A percentile compares a stretch with the other conserved stretches of the same genome.
Evolutionary conservation across 1,140 invertebrate species (phyloP).

Genomic region (Drosophila neocordata): DNA sequence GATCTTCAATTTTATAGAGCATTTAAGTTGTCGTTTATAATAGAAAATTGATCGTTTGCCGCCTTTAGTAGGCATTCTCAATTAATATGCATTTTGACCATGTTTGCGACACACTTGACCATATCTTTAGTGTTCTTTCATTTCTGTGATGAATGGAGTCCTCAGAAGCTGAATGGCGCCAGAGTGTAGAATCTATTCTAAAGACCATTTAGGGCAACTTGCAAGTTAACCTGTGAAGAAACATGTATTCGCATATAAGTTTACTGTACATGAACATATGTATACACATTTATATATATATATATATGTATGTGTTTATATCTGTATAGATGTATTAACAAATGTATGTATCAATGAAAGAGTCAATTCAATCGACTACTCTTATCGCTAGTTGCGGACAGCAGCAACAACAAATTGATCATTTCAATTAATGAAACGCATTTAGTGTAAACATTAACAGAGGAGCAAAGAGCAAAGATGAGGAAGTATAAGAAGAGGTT

Average conservation of each 20-base stretch:
- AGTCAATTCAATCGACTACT: slow-evolving; percentile 19
- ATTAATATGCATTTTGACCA: slow-evolving; percentile 7
- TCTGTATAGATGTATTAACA: background rate
- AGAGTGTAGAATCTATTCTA: slow-evolving; percentile 46
- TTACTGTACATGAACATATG: background rate
- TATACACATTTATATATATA: background rate
- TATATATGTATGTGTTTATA: background rate
- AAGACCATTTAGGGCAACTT: slow-evolving; percentile 63
- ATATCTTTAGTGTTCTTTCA: slow-evolving; percentile 1
- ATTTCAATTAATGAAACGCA: slow-evolving; percentile 80
- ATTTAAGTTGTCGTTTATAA: background rate
- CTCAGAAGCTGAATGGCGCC: slow-evolving; percentile 52
- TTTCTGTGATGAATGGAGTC: slow-evolving; percentile 4
- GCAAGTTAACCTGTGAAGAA: slow-evolving; percentile 20
- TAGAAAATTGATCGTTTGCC: background rate
- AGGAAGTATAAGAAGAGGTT: background rate
- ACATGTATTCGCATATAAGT: background rate
- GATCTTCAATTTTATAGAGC: background rate
- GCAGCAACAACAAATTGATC: slow-evolving; percentile 69
- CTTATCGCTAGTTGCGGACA: slow-evolving; percentile 47
- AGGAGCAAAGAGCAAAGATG: slow-evolving; percentile 3
- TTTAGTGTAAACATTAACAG: slow-evolving; percentile 60
- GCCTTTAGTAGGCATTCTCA: background rate
- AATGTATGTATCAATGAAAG: slow-evolving; percentile 8
- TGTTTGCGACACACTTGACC: slow-evolving; percentile 6